Percentiles rank a stretch among this genome's conserved stretches.
Evolutionary conservation across 2,797 vertebrate genomes (phyloP).

Genomic region (Neosilurus hyrtlii): DNA sequence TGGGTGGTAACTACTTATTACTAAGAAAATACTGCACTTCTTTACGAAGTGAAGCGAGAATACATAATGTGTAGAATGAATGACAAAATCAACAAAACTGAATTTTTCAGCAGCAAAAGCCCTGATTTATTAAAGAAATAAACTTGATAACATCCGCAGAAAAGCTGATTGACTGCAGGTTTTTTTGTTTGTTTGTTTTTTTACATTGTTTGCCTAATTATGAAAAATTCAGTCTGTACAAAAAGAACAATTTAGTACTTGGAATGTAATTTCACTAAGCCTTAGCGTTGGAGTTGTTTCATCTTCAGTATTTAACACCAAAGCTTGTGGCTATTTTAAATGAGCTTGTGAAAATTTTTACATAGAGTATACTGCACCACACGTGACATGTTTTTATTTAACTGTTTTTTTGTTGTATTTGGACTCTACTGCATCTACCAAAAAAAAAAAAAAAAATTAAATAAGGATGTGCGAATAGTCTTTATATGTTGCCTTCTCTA

Average conservation of each 20-base stretch:
- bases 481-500: background rate
- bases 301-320: background rate
- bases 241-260: background rate
- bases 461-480: background rate
- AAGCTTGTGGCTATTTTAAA: background rate
- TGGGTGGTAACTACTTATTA: background rate
- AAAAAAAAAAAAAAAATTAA: background rate
- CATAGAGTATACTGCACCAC: background rate
- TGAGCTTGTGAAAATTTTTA: background rate
- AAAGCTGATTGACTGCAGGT: background rate
- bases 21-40: background rate
- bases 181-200: too few relatives aligned
- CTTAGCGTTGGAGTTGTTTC: background rate
- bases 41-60: background rate
- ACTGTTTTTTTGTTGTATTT: background rate
- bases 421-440: background rate
- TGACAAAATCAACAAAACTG: background rate
- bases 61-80: background rate
- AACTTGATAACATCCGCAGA: background rate
- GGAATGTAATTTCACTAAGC: background rate
- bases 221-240: background rate
- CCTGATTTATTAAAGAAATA: conserved; percentile 9
- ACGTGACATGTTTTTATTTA: background rate
- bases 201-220: background rate
- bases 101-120: background rate